Evolutionary conservation across 2,888 invertebrate species (phyloP).

Genomic region (Zelleria hepariella): DNA sequence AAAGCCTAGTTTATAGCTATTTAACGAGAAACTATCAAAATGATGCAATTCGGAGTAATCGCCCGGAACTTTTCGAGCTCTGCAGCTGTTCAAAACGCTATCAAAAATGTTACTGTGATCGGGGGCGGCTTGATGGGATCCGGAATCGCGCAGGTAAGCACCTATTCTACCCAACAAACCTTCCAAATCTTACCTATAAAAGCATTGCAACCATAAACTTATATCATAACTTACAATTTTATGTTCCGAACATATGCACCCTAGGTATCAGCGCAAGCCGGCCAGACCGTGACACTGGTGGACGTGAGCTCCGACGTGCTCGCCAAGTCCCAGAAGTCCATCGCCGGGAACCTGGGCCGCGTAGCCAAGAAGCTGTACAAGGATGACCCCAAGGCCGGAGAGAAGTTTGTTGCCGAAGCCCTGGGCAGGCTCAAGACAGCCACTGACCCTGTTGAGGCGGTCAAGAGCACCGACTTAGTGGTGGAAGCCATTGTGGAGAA

Average conservation of each 20-base stretch:
- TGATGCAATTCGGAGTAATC: slow-evolving; percentile 50
- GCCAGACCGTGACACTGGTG: slow-evolving; percentile 85
- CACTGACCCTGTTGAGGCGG: slow-evolving; percentile 74
- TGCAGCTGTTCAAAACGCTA: slow-evolving; percentile 58
- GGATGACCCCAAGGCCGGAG: slow-evolving; percentile 75
- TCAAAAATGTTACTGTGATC: slow-evolving; percentile 86
- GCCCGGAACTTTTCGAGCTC: slow-evolving; percentile 55
- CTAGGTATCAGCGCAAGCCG: slow-evolving; percentile 88
- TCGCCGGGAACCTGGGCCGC: slow-evolving; percentile 78
- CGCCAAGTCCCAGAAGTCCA: slow-evolving; percentile 79
- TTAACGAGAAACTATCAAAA: slow-evolving; percentile 13
- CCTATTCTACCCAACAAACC: slow-evolving; percentile 20
- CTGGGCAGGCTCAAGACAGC: slow-evolving; percentile 74
- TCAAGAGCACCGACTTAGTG: slow-evolving; percentile 79
- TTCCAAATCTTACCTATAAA: background rate
- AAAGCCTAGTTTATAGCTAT: background rate
- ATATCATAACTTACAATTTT: background rate
- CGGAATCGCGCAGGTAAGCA: slow-evolving; percentile 83
- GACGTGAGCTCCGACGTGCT: slow-evolving; percentile 82
- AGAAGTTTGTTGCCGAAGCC: slow-evolving; percentile 77
- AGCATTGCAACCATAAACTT: background rate
- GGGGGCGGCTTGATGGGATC: slow-evolving; percentile 94
- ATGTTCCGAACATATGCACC: background rate
- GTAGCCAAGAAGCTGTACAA: slow-evolving; percentile 85
- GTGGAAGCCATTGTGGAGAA: slow-evolving; percentile 92